Conservation (phyloP, 2,113 vertebrate species). For the Ornithorhynchus anatinus region DNA sequence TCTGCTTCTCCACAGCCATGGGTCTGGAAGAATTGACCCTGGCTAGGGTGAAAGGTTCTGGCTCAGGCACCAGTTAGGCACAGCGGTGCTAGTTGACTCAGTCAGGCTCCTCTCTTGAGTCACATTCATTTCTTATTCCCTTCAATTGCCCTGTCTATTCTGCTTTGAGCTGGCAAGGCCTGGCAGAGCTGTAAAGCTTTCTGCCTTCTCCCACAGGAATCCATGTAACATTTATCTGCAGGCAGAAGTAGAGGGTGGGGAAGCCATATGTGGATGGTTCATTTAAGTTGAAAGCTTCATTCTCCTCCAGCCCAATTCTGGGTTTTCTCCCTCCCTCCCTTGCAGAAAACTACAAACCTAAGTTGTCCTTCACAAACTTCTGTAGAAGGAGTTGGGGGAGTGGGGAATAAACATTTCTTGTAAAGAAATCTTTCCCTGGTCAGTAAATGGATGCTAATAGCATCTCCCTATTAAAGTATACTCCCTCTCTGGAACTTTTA, state of each 20-base stretch:
- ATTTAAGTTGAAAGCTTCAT: not conserved
- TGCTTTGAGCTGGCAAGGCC: not conserved
- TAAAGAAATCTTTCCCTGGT: slow-evolving; percentile 51
- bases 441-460: slow-evolving; percentile 56
- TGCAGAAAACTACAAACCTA: not conserved
- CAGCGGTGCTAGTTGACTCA: slow-evolving; percentile 4
- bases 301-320: slow-evolving; percentile 2
- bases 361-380: not conserved
- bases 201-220: rapidly evolving
- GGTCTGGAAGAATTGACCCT: not conserved
- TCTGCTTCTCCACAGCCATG: too few species aligned
- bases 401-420: slow-evolving; percentile 28
- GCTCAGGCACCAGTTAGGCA: rapidly evolving
- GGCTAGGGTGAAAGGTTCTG: slow-evolving; percentile 3
- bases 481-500: slow-evolving; percentile 62
- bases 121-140: slow-evolving; percentile 3
- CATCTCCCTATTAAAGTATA: slow-evolving; percentile 49
- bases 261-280: not conserved
- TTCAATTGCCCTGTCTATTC: slow-evolving; percentile 35
- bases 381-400: not conserved
- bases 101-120: slow-evolving; percentile 29
- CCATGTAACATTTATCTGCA: not conserved
- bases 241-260: not conserved
- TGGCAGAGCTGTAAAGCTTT: not conserved
- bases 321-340: not conserved